Percentiles rank a stretch among this genome's conserved stretches.
Conservation (phyloP, 2,797 vertebrate genomes). For the Tinamus major region DNA sequence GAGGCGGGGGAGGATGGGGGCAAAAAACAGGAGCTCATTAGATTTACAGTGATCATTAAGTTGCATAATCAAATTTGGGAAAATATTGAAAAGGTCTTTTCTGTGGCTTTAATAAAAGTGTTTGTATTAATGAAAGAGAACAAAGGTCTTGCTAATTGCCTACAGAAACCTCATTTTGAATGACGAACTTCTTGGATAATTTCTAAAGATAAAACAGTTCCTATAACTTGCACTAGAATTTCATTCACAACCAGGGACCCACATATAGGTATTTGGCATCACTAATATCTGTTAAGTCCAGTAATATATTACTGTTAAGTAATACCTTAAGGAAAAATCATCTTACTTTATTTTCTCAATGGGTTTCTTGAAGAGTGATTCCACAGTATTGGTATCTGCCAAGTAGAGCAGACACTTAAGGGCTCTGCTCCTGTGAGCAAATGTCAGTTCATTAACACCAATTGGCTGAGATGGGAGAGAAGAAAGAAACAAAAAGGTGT, state of each 20-base stretch:
- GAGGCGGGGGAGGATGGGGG: background rate
- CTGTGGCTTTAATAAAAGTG: background rate
- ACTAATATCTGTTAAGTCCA: background rate
- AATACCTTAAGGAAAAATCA: background rate
- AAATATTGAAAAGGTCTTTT: background rate
- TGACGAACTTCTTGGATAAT: background rate
- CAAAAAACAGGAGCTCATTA: background rate
- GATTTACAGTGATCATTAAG: background rate
- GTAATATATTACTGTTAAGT: background rate
- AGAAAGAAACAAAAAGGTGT: too few relatives aligned
- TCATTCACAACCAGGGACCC: background rate
- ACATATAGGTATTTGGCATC: background rate
- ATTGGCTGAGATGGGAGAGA: constrained; percentile 79
- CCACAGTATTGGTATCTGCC: constrained; percentile 85
- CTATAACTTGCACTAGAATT: background rate
- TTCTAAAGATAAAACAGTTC: background rate
- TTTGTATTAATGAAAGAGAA: background rate
- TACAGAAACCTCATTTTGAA: background rate
- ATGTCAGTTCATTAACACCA: constrained; percentile 86
- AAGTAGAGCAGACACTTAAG: constrained; percentile 91
- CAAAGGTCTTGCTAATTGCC: background rate
- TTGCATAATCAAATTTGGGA: background rate
- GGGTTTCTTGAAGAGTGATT: constrained; percentile 87
- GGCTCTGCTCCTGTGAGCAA: constrained; percentile 87
- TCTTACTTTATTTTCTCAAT: constrained; percentile 88